These are phyloP conservation scores for Thera obeliscata DNA, from an alignment of 2,888 invertebrate genomes.

Conservation along the genomic window DNA sequence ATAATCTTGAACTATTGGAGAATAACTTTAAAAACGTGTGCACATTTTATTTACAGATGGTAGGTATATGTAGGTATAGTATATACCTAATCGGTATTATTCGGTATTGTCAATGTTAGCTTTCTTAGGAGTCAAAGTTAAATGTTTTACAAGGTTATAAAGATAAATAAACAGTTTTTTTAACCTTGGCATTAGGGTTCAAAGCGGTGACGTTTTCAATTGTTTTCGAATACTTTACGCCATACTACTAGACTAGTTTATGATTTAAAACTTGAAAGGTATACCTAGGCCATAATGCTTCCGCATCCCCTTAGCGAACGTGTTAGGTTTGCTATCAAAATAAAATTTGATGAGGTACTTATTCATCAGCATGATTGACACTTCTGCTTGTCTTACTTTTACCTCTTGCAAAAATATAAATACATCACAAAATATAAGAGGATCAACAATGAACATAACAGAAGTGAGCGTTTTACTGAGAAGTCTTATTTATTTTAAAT, in stretches of 20 bases:
- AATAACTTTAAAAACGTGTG: not conserved
- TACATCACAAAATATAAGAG: not conserved
- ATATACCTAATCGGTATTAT: not conserved
- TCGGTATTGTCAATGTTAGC: not conserved
- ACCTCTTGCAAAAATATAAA: not conserved
- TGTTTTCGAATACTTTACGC: too few relatives aligned
- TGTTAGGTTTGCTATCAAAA: not conserved
- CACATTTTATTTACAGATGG: not conserved
- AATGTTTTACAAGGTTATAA: too few relatives aligned
- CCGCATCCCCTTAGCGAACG: not conserved
- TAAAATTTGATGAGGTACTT: not conserved
- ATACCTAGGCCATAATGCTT: too few relatives aligned
- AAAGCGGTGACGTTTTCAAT: too few relatives aligned
- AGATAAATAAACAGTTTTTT: too few relatives aligned
- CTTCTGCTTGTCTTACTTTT: not conserved
- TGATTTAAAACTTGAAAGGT: too few relatives aligned
- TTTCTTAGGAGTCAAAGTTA: too few relatives aligned
- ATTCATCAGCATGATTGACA: not conserved
- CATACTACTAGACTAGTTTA: too few relatives aligned
- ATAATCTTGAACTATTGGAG: slow-evolving; percentile 2
- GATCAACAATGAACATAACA: not conserved
- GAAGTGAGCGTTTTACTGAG: not conserved
- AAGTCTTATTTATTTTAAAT: too few relatives aligned
- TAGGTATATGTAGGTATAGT: not conserved
- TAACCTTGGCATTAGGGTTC: too few relatives aligned